Conservation (phyloP, 1,140 invertebrate genomes). For the Bombus difficillimus region DNA sequence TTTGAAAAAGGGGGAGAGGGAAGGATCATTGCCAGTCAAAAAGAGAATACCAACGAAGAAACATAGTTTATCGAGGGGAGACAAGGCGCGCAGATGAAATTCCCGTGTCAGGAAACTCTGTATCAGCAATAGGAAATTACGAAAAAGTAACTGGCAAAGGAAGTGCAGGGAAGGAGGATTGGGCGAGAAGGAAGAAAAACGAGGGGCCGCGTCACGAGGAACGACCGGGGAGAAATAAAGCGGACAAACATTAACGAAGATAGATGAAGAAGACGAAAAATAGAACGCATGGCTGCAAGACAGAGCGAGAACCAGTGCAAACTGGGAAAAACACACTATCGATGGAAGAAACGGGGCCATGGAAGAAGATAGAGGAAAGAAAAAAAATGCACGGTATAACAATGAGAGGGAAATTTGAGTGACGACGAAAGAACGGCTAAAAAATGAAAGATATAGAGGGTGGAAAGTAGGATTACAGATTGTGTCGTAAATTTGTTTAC, state of each 20-base stretch:
- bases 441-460: no score
- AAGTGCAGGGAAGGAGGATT: not conserved
- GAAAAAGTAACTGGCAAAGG: conserved; percentile 36
- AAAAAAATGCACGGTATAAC: conserved; percentile 15
- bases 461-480: not conserved
- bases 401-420: conserved; percentile 1
- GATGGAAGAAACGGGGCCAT: not conserved
- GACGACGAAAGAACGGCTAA: not conserved
- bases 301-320: conserved; percentile 9
- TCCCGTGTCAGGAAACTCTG: conserved; percentile 12
- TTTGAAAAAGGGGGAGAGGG: no score
- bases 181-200: conserved; percentile 39
- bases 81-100: not conserved
- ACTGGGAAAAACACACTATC: not conserved
- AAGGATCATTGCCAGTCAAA: no score
- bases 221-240: conserved; percentile 43
- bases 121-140: conserved; percentile 52
- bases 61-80: conserved; percentile 3
- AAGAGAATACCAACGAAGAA: not conserved
- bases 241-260: conserved; percentile 54
- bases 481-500: not conserved
- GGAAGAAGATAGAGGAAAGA: not conserved
- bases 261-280: conserved; percentile 45
- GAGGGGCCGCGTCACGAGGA: conserved; percentile 34
- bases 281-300: conserved; percentile 6